Percentiles rank a stretch among this genome's conserved stretches.
Evolutionary conservation across 2,113 vertebrate genomes (phyloP).

Genomic region (Crotalus helleri): DNA sequence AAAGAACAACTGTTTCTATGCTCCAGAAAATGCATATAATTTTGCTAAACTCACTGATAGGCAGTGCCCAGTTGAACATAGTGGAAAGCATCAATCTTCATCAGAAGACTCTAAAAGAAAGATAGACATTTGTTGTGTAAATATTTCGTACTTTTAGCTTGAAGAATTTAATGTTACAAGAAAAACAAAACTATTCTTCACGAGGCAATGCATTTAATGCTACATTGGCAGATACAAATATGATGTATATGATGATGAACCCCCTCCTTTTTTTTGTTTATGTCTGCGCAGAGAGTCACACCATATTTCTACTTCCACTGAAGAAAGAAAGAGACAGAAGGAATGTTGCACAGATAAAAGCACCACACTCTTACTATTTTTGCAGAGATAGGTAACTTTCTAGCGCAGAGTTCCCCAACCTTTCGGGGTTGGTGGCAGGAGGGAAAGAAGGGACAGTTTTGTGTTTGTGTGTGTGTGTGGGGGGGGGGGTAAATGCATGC

Average conservation of each 20-base stretch:
- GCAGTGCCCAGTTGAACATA: slow-evolving; percentile 78
- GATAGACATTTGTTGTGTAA: not conserved
- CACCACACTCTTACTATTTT: not conserved
- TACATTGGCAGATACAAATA: not conserved
- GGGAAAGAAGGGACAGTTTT: no score
- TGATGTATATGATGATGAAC: not conserved
- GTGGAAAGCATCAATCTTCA: slow-evolving; percentile 83
- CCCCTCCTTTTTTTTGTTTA: not conserved
- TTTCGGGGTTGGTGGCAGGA: no score
- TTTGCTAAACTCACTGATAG: slow-evolving; percentile 70
- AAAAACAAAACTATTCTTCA: not conserved
- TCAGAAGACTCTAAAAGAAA: slow-evolving; percentile 75
- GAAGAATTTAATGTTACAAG: not conserved
- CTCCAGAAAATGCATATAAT: slow-evolving; percentile 8
- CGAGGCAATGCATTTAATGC: not conserved
- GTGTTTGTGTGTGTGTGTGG: no score
- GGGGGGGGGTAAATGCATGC: no score
- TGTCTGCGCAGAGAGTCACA: not conserved
- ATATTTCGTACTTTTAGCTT: not conserved
- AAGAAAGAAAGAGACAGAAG: not conserved
- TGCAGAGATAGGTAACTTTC: not conserved
- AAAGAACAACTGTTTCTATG: slow-evolving; percentile 34
- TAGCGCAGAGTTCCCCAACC: not conserved
- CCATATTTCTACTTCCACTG: not conserved
- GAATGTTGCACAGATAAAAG: not conserved